Percentiles rank a stretch among this genome's conserved stretches.
phyloP scores from a whole-genome alignment of 2,113 vertebrate genomes.

The Myanophis thanlyinensis region DNA sequence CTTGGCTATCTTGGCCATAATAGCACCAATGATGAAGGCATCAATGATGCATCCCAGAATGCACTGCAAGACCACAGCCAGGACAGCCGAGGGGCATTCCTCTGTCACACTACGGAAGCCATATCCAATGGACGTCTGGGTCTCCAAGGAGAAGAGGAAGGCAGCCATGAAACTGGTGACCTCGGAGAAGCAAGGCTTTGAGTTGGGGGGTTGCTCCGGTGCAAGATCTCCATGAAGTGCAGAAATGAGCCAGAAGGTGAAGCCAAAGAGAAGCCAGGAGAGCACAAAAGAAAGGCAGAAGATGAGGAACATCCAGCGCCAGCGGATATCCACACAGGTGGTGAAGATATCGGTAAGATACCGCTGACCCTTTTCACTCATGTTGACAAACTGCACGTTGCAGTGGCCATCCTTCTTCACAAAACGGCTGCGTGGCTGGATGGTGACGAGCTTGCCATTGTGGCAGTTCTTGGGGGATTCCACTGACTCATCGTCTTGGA shows the following conservation, averaged over 20 bases:
- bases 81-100: slow-evolving; percentile 87
- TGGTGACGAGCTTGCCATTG: slow-evolving; percentile 49
- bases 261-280: slow-evolving; percentile 90
- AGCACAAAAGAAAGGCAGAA: slow-evolving; percentile 90
- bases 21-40: slow-evolving; percentile 89
- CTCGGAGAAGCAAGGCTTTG: slow-evolving; percentile 81
- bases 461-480: slow-evolving; percentile 44
- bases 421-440: slow-evolving; percentile 76
- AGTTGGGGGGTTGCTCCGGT: slow-evolving; percentile 39
- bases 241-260: slow-evolving; percentile 89
- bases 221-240: slow-evolving; percentile 81
- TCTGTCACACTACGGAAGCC: slow-evolving; percentile 90
- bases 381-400: slow-evolving; percentile 88
- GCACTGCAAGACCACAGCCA: slow-evolving; percentile 89
- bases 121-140: slow-evolving; percentile 91
- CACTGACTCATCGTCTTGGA: slow-evolving; percentile 34
- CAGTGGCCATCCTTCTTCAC: slow-evolving; percentile 90
- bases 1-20: slow-evolving; percentile 92
- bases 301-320: slow-evolving; percentile 91
- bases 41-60: slow-evolving; percentile 90
- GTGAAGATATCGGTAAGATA: slow-evolving; percentile 91
- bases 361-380: slow-evolving; percentile 86
- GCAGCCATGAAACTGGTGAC: slow-evolving; percentile 89
- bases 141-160: slow-evolving; percentile 90
- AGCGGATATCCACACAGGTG: slow-evolving; percentile 90